phyloP scores from a whole-genome alignment of 2,113 vertebrate species.

The Dasyurus viverrinus region DNA sequence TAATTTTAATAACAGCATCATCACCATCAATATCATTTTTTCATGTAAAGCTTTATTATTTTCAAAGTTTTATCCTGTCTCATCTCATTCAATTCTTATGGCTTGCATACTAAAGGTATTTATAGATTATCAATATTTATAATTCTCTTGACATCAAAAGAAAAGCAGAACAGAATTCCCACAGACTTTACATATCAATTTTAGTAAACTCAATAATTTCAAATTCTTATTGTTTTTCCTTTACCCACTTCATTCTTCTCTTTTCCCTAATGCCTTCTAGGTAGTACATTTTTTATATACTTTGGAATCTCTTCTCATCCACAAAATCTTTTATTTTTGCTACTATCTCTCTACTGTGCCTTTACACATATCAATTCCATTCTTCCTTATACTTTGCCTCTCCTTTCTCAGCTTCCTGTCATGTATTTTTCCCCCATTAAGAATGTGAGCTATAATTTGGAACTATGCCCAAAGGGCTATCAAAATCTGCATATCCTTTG shows the following conservation, averaged over 20 bases:
- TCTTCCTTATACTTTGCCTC: neutral
- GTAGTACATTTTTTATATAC: neutral
- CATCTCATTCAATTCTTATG: neutral
- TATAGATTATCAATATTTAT: neutral
- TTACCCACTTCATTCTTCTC: neutral
- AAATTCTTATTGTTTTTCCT: neutral
- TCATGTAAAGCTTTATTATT: neutral
- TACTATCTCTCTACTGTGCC: neutral
- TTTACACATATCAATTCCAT: neutral
- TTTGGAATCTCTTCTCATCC: neutral
- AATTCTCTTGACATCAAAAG: neutral
- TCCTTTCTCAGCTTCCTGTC: neutral
- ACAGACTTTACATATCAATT: neutral
- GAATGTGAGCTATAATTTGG: neutral
- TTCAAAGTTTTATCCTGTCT: neutral
- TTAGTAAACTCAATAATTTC: neutral
- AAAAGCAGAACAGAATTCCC: neutral
- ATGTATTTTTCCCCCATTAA: neutral
- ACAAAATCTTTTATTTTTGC: neutral
- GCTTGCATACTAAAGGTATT: neutral
- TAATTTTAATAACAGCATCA: neutral
- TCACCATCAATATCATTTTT: neutral
- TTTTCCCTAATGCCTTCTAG: neutral
- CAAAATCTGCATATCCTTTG: too few species aligned
- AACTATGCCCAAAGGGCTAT: too few species aligned